These are phyloP conservation scores for Zaprionus lachaisei DNA, from an alignment of 1,140 invertebrate species.

Conservation along the genomic window DNA sequence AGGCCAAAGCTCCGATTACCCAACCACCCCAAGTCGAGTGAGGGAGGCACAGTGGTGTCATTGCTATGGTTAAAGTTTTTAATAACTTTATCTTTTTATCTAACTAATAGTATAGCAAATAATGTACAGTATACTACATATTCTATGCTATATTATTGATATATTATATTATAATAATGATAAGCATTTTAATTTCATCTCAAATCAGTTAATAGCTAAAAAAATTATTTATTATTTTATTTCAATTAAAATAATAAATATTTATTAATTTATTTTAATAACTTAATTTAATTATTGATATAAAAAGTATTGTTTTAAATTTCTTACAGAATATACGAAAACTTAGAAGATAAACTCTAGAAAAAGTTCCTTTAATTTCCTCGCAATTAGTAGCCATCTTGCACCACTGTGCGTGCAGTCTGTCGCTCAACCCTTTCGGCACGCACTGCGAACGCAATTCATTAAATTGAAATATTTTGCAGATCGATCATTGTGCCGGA, in stretches of 20 bases:
- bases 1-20: constrained; percentile 35
- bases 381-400: not conserved
- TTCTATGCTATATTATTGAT: too few species aligned
- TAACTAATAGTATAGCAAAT: too few species aligned
- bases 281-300: too few species aligned
- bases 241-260: not conserved
- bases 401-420: constrained; percentile 45
- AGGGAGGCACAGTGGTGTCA: not conserved
- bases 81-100: too few species aligned
- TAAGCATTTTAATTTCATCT: too few species aligned
- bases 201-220: too few species aligned
- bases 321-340: too few species aligned
- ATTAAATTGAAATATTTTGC: constrained; percentile 81
- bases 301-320: too few species aligned
- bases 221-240: not conserved
- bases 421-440: constrained; percentile 59
- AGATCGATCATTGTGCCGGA: constrained; percentile 72
- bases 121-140: too few species aligned
- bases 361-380: not conserved
- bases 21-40: not conserved
- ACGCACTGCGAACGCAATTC: constrained; percentile 66
- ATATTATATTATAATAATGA: too few species aligned
- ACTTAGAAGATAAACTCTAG: not conserved
- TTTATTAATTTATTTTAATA: too few species aligned
- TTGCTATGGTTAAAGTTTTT: not conserved